Percentiles rank a stretch among this genome's conserved stretches.
Evolutionary conservation across 2,888 invertebrate genomes (phyloP).

Genomic region (Pyralis farinalis): DNA sequence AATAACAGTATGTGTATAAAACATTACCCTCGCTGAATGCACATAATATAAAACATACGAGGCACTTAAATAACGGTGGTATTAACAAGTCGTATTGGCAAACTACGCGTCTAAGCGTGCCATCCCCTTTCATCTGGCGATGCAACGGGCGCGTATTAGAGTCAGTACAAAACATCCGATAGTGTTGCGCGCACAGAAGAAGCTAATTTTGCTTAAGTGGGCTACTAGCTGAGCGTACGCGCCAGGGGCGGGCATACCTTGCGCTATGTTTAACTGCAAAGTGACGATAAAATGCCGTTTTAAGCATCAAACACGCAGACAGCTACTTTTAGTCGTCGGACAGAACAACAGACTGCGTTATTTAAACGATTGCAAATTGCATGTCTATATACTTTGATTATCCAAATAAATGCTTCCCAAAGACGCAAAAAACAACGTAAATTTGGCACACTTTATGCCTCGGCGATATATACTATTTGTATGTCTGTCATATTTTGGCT

Average conservation of each 20-base stretch:
- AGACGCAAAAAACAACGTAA: too few relatives aligned
- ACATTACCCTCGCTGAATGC: too few relatives aligned
- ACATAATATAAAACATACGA: too few relatives aligned
- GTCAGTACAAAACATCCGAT: constrained; percentile 71
- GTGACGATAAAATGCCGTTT: constrained; percentile 53
- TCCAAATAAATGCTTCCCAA: too few relatives aligned
- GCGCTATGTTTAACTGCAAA: constrained; percentile 51
- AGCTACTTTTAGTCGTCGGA: background rate
- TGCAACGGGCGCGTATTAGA: constrained; percentile 63
- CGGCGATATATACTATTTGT: too few relatives aligned
- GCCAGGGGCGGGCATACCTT: constrained; percentile 49
- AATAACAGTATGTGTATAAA: too few relatives aligned
- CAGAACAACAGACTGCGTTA: too few relatives aligned
- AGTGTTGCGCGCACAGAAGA: constrained; percentile 73
- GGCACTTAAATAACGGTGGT: constrained; percentile 4
- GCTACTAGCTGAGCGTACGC: constrained; percentile 57
- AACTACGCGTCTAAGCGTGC: constrained; percentile 3
- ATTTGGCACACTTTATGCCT: too few relatives aligned
- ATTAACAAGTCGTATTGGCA: constrained; percentile 10
- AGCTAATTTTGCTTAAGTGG: constrained; percentile 80
- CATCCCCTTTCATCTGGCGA: constrained; percentile 55
- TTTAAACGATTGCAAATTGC: too few relatives aligned
- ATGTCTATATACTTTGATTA: too few relatives aligned
- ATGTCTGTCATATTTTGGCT: too few relatives aligned
- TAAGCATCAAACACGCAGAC: background rate